Percentiles rank a stretch among this genome's conserved stretches.
Evolutionary conservation across 35 echinoderm and acorn worm species (phyloP).

Genomic region (Heliocidaris tuberculata): DNA sequence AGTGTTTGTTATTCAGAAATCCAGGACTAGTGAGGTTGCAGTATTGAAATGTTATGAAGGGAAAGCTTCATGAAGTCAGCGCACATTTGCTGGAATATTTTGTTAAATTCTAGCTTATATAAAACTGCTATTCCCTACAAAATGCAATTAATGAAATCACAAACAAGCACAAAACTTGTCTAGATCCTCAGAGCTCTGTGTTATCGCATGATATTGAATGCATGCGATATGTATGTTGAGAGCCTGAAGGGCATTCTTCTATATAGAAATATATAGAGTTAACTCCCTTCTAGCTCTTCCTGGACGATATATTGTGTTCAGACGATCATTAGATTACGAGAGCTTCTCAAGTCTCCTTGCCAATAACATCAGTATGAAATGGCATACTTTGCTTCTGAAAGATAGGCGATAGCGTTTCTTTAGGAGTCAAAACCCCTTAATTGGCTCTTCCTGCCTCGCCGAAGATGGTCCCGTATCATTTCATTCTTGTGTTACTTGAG

Average conservation of each 20-base stretch:
- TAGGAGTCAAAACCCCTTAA: not conserved
- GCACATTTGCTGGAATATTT: no score
- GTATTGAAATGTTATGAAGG: no score
- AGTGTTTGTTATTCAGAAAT: no score
- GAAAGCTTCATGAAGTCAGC: no score
- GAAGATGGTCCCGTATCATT: not conserved
- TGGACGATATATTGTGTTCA: not conserved
- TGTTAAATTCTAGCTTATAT: no score
- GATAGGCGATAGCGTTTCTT: not conserved
- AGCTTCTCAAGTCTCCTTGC: not conserved
- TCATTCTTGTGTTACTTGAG: not conserved
- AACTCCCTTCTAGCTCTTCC: not conserved
- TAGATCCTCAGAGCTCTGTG: no score
- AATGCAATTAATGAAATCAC: no score
- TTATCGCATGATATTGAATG: not conserved
- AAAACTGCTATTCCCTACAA: no score
- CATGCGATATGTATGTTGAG: not conserved
- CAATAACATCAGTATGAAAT: not conserved
- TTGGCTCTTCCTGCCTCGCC: not conserved
- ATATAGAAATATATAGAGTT: not conserved
- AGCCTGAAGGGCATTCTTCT: not conserved
- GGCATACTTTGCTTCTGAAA: conserved; percentile 26
- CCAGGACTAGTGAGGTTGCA: no score
- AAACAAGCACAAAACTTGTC: no score
- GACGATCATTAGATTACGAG: not conserved